phyloP scores from a whole-genome alignment of 1,140 invertebrate genomes.

The Andrena cerasifolii region DNA sequence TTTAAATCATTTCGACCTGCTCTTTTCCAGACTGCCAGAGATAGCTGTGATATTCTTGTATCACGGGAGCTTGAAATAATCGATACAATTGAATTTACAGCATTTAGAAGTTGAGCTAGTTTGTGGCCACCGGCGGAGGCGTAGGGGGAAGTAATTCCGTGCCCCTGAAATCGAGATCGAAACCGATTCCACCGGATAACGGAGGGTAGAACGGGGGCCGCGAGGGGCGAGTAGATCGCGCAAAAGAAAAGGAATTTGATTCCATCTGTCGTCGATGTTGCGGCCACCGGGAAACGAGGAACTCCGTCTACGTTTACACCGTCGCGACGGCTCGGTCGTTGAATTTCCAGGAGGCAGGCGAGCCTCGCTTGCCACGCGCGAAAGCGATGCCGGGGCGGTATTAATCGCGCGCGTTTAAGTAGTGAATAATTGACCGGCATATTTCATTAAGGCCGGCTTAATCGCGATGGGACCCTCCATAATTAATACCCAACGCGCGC shows the following conservation, averaged over 20 bases:
- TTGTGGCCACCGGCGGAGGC: neutral
- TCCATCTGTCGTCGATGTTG: constrained; percentile 34
- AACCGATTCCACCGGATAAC: neutral
- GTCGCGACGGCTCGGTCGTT: neutral
- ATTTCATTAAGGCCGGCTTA: constrained; percentile 72
- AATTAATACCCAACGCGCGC: constrained; percentile 67
- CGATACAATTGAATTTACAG: too few species aligned
- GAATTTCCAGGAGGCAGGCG: constrained; percentile 40
- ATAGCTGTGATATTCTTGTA: too few species aligned
- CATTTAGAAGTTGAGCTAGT: neutral
- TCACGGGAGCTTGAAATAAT: too few species aligned
- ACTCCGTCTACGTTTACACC: neutral
- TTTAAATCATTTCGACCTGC: too few species aligned
- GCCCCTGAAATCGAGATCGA: neutral
- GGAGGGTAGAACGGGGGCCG: too few species aligned
- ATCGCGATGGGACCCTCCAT: constrained; percentile 68
- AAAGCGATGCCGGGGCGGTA: constrained; percentile 50
- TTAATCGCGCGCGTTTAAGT: constrained; percentile 72
- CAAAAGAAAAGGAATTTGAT: constrained; percentile 34
- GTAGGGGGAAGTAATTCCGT: neutral
- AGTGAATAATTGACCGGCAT: constrained; percentile 72
- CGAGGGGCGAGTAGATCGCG: constrained; percentile 8
- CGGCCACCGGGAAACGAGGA: neutral
- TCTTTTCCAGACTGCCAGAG: too few species aligned
- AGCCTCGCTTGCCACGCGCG: neutral